A percentile compares a stretch with the other conserved stretches of the same genome.
Conservation (phyloP, 1,140 invertebrate species). For the Eumeta japonica region DNA sequence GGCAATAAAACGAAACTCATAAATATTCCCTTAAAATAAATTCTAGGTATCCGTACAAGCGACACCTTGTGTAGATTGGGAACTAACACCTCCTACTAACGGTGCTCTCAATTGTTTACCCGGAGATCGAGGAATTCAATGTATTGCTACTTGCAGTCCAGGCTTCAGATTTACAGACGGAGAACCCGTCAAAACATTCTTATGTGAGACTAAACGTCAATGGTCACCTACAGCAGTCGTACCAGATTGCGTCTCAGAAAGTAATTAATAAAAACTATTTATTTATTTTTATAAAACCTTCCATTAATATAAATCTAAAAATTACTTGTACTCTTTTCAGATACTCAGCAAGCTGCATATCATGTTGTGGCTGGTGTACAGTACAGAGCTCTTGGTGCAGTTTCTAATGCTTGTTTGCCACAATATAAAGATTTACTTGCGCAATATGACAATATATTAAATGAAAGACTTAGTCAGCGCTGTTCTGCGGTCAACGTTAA, state of each 20-base stretch:
- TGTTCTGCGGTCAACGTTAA: slow-evolving; percentile 94
- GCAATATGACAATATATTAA: slow-evolving; percentile 78
- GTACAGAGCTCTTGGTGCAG: slow-evolving; percentile 86
- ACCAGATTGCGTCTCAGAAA: slow-evolving; percentile 91
- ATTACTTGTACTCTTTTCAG: no score
- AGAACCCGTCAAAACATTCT: slow-evolving; percentile 80
- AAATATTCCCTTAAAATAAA: no score
- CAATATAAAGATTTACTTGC: slow-evolving; percentile 84
- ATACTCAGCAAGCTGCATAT: slow-evolving; percentile 90
- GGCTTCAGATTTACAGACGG: slow-evolving; percentile 92
- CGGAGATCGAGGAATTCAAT: slow-evolving; percentile 79
- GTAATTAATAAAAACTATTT: slow-evolving; percentile 45
- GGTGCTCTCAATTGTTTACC: slow-evolving; percentile 85
- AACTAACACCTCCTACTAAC: slow-evolving; percentile 82
- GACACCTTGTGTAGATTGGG: slow-evolving; percentile 92
- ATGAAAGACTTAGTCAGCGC: slow-evolving; percentile 80
- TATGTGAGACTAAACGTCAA: slow-evolving; percentile 73
- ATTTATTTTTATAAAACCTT: no score
- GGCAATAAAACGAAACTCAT: no score
- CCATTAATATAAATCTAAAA: no score
- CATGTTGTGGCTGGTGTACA: slow-evolving; percentile 86
- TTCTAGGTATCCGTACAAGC: slow-evolving; percentile 81
- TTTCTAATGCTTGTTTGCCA: slow-evolving; percentile 76
- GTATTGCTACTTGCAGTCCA: slow-evolving; percentile 87
- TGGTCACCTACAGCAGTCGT: slow-evolving; percentile 86